phyloP scores from a whole-genome alignment of 2,888 invertebrate genomes.

The Trissolcus brochymenae region DNA sequence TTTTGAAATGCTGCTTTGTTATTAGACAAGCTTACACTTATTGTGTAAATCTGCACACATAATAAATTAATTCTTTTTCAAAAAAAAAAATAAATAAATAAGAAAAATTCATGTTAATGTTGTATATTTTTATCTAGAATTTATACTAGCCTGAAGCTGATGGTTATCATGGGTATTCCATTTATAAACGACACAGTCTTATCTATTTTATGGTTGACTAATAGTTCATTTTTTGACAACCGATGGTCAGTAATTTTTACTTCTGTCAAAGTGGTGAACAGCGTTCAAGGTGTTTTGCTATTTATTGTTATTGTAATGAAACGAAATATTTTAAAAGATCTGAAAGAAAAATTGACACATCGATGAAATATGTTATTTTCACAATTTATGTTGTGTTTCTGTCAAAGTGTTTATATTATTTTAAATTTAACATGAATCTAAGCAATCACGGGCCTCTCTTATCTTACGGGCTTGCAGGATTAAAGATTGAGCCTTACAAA shows the following conservation, averaged over 20 bases:
- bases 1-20: too few species aligned
- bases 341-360: not conserved
- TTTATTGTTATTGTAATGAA: constrained; percentile 15
- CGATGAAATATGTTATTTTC: too few species aligned
- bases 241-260: not conserved
- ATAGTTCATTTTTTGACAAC: constrained; percentile 14
- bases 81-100: too few species aligned
- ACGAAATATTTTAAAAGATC: not conserved
- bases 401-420: too few species aligned
- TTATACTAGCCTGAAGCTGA: constrained; percentile 12
- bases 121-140: constrained; percentile 15
- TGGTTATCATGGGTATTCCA: constrained; percentile 32
- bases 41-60: too few species aligned
- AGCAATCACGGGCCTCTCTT: too few species aligned
- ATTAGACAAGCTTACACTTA: too few species aligned
- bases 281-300: constrained; percentile 16
- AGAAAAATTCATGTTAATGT: not conserved
- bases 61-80: not conserved
- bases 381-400: too few species aligned
- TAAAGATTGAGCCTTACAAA: too few species aligned
- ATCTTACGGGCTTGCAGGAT: too few species aligned
- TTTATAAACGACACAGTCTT: constrained; percentile 14
- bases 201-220: constrained; percentile 11
- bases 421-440: too few species aligned
- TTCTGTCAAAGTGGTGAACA: constrained; percentile 10